Evolutionary conservation across 2,797 vertebrate species (phyloP), one percentile per base, ranked within the genome.

Genomic region (Peromyscus eremicus): DNA sequence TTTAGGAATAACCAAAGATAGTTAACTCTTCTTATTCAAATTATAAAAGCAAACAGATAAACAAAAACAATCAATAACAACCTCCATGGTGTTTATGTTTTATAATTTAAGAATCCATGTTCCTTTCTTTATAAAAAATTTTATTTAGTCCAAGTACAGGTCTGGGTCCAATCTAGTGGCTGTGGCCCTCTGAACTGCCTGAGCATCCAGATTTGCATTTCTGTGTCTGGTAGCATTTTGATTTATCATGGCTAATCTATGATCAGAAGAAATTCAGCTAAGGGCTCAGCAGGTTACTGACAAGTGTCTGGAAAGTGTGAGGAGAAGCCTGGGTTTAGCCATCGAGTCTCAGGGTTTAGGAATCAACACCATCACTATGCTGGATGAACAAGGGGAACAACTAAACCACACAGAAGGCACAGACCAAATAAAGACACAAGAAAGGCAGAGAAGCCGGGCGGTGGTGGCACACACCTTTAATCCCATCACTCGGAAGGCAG

Each of bases 181-280:
- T 70, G 14, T n/a, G 68, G 16, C 14, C 68, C 34, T 34, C 68
- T 70, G 68, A 70, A n/a, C 68, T 70, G 32, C 32, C 34, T 70
- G 68, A 70, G 68, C 34, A 14, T 29, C 77, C 12, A 66, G 77
- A 32, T 85, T 97, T 83, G 83, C 32, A 43, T 92, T 91, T 68
- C 70, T 89, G 68, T 81, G 64, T 57, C 25, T 92, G 25, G 37
- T 66, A 71, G 82, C 94, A 27, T 95, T 96, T 86, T 89, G 89
- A 97, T 96, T 92, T 98, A 99, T 98, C 97, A 99, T 99, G 99
- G 99, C 99, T 52, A 99, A 99, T 66, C 99, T 99, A 96, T 98
- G 98, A 0, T 97, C 99, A 98, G 99, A 99, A 96, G 99, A 99
- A 96, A 99, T 99, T 81, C 98, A 99, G 52, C 76, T 98, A 79